These are phyloP conservation scores for Brachyptera putata DNA, from an alignment of 2,888 invertebrate genomes.

Conservation along the genomic window DNA sequence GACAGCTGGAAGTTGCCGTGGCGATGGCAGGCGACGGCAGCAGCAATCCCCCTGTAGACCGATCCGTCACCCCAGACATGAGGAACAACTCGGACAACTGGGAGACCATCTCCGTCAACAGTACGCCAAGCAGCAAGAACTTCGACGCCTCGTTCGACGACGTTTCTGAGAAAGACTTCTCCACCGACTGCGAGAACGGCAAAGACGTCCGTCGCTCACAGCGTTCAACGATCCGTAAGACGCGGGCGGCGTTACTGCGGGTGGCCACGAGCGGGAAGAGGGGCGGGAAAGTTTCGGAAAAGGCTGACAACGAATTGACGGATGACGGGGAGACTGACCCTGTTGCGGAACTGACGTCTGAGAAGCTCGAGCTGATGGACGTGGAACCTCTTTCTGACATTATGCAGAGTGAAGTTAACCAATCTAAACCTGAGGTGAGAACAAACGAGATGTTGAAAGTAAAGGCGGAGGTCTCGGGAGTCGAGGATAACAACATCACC, in stretches of 20 bases:
- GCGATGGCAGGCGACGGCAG: too few species aligned
- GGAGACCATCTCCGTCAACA: background rate
- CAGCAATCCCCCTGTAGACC: background rate
- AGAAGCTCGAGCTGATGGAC: background rate
- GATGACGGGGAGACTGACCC: background rate
- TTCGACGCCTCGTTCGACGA: background rate
- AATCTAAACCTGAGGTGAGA: too few species aligned
- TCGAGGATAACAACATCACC: background rate
- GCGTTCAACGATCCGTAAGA: constrained; percentile 22
- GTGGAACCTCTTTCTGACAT: too few species aligned
- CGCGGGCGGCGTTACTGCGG: constrained; percentile 17
- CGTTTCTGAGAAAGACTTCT: background rate
- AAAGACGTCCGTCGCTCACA: constrained; percentile 21
- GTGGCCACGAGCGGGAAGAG: background rate
- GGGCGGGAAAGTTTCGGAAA: constrained; percentile 47
- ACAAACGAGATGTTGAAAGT: background rate
- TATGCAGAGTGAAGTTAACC: too few species aligned
- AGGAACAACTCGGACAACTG: too few species aligned
- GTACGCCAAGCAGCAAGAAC: background rate
- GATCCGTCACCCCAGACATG: background rate
- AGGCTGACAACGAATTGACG: constrained; percentile 49
- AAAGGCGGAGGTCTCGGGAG: background rate
- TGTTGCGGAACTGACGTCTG: background rate
- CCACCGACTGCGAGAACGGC: constrained; percentile 12
- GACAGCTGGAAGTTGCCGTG: too few species aligned